Evolutionary conservation across 2,888 invertebrate genomes (phyloP).

Genomic region (Germaria angustata): DNA sequence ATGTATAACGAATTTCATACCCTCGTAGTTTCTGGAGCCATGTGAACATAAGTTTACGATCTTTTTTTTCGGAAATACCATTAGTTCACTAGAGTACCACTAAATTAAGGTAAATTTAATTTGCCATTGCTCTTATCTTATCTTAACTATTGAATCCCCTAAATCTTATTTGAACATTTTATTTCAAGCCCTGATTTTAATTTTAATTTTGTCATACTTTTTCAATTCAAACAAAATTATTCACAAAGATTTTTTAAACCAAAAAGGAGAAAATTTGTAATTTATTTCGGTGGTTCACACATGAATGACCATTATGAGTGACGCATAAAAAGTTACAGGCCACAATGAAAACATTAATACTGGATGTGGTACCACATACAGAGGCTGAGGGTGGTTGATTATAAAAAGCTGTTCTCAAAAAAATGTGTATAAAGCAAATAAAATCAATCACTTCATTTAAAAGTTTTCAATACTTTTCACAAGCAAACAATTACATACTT

Average conservation of each 20-base stretch:
- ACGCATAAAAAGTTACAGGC: constrained; percentile 19
- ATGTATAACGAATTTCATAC: too few relatives aligned
- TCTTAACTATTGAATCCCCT: too few relatives aligned
- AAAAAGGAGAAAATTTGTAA: constrained; percentile 57
- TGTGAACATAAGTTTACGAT: too few relatives aligned
- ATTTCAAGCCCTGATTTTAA: constrained; percentile 16
- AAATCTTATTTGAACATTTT: too few relatives aligned
- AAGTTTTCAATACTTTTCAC: constrained; percentile 60
- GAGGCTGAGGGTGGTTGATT: constrained; percentile 6
- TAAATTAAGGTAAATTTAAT: too few relatives aligned
- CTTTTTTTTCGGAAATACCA: too few relatives aligned
- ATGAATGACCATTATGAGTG: constrained; percentile 54
- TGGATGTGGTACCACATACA: constrained; percentile 15
- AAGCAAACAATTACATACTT: constrained; percentile 27
- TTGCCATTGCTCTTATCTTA: too few relatives aligned
- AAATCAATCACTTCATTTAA: constrained; percentile 79
- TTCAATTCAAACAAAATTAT: constrained; percentile 20
- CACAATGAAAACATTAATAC: constrained; percentile 50
- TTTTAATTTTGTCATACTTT: constrained; percentile 18
- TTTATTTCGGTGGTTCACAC: constrained; percentile 63
- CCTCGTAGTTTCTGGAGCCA: too few relatives aligned
- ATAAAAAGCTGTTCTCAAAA: constrained; percentile 25
- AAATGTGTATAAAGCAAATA: constrained; percentile 57
- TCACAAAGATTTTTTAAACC: constrained; percentile 1
- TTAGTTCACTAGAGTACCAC: too few relatives aligned